These are phyloP conservation scores for Candidula unifasciata DNA, from an alignment of 2,888 invertebrate species.

Conservation along the genomic window DNA sequence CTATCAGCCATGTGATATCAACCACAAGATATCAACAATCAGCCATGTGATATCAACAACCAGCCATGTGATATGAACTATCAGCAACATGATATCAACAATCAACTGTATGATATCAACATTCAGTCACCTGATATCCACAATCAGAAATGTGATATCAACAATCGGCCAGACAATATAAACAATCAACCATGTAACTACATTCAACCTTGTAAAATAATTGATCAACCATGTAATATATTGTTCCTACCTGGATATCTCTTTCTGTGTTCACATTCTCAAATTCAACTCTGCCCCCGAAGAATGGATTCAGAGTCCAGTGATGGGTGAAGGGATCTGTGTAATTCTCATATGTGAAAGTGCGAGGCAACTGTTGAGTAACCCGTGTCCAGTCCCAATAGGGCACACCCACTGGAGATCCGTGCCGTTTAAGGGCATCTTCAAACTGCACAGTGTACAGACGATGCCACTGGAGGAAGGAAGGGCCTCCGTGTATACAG, in stretches of 20 bases:
- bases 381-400: slow-evolving; percentile 57
- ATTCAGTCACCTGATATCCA: too few species aligned
- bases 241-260: slow-evolving; percentile 45
- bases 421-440: slow-evolving; percentile 57
- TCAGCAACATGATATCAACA: too few species aligned
- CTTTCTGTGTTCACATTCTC: slow-evolving; percentile 47
- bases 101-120: too few species aligned
- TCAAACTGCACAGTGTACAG: slow-evolving; percentile 60
- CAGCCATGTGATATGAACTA: background rate
- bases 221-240: background rate
- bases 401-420: slow-evolving; percentile 56
- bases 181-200: too few species aligned
- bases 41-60: background rate
- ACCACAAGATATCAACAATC: background rate
- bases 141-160: too few species aligned
- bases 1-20: too few species aligned
- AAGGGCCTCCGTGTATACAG: slow-evolving; percentile 59
- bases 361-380: slow-evolving; percentile 44
- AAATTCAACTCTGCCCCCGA: slow-evolving; percentile 54
- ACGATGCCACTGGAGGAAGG: slow-evolving; percentile 61
- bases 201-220: too few species aligned
- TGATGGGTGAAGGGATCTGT: slow-evolving; percentile 45
- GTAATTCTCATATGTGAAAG: slow-evolving; percentile 46
- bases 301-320: slow-evolving; percentile 53
- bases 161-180: too few species aligned